These are phyloP conservation scores for human (Homo sapiens) DNA, from an alignment of 2,113 vertebrate species.

Conservation along the genomic window GRCh38 chr16:55148501-55149000, in stretches of 20 bases:
- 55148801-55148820: neutral
- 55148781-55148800: neutral
- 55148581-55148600: neutral
- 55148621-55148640: neutral
- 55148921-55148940: neutral
- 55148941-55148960: neutral
- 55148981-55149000: neutral
- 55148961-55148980: neutral
- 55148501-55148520: neutral
- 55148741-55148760: neutral
- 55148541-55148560: neutral
- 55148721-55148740: neutral
- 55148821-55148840: neutral
- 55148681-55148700: neutral
- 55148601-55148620: neutral
- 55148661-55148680: neutral
- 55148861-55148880: neutral
- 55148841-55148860: neutral
- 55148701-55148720: too few species aligned
- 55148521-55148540: rapidly evolving
- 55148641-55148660: neutral
- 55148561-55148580: too few species aligned
- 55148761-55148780: neutral
- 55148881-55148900: neutral
- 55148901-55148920: neutral